Conservation (phyloP, 2,113 vertebrate genomes). For the Xiphophorus maculatus region DNA sequence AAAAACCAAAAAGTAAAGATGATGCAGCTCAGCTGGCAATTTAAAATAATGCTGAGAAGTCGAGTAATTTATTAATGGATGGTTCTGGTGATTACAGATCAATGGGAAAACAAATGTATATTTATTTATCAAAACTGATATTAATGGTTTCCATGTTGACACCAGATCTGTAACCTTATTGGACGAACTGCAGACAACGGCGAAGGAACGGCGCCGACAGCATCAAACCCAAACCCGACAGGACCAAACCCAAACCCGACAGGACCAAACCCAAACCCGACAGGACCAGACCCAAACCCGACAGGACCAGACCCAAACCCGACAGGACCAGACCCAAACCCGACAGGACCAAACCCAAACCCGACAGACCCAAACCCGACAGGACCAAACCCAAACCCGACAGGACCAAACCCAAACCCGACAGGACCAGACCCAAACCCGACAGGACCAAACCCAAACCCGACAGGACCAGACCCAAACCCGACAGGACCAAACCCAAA, state of each 20-base stretch:
- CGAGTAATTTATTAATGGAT: neutral
- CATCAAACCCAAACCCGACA: constrained; percentile 35
- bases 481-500: constrained; percentile 12
- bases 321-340: constrained; percentile 30
- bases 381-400: constrained; percentile 36
- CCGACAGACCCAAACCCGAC: constrained; percentile 42
- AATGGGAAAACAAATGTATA: neutral
- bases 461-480: constrained; percentile 21
- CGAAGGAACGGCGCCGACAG: neutral
- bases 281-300: constrained; percentile 36
- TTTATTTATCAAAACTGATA: neutral
- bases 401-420: no score
- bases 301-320: neutral
- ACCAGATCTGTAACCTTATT: constrained; percentile 1
- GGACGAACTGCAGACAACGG: constrained; percentile 14
- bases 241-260: constrained; percentile 42
- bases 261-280: no score
- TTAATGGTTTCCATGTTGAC: neutral
- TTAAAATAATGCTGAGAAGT: neutral
- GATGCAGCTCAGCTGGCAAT: neutral
- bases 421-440: constrained; percentile 36
- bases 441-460: neutral
- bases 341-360: neutral
- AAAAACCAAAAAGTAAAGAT: neutral
- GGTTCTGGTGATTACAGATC: neutral